A percentile compares a stretch with the other conserved stretches of the same genome.
Evolutionary conservation across 2,888 invertebrate genomes (phyloP).

Genomic region (Drosophila suboccidentalis): DNA sequence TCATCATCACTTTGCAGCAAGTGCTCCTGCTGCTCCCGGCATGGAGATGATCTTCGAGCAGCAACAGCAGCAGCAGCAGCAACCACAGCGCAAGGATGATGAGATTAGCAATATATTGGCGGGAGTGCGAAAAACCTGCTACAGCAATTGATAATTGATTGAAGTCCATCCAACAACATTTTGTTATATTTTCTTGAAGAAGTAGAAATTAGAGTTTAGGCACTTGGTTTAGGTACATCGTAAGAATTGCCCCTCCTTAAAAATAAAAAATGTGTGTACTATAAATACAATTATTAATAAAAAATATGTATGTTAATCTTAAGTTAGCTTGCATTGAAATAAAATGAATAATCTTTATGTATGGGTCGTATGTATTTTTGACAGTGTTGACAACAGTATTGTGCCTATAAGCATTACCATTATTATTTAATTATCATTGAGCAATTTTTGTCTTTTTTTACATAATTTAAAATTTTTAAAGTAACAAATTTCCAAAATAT

Average conservation of each 20-base stretch:
- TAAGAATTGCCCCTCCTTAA: constrained; percentile 5
- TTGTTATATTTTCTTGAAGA: constrained; percentile 21
- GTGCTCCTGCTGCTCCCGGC: constrained; percentile 28
- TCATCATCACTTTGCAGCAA: constrained; percentile 50
- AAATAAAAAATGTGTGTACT: constrained; percentile 34
- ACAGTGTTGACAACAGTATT: constrained; percentile 4
- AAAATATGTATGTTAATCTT: constrained; percentile 41
- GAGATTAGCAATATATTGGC: constrained; percentile 96
- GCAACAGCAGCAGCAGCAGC: constrained; percentile 83
- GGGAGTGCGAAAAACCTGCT: constrained; percentile 94
- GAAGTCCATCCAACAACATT: background rate
- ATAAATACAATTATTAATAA: constrained; percentile 19
- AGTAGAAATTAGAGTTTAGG: constrained; percentile 23
- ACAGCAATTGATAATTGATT: constrained; percentile 88
- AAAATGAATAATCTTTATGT: constrained; percentile 35
- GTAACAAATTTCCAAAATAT: too few relatives aligned
- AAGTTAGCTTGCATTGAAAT: constrained; percentile 64
- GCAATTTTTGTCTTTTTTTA: too few relatives aligned
- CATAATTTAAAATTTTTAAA: too few relatives aligned
- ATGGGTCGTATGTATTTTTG: constrained; percentile 18
- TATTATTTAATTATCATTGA: too few relatives aligned
- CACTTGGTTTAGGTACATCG: constrained; percentile 53
- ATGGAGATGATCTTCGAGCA: constrained; percentile 85
- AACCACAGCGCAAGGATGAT: constrained; percentile 89
- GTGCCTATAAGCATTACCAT: too few relatives aligned